Evolutionary conservation across 2,797 vertebrate species (phyloP), one percentile per base, ranked within the genome.

Genomic region (Danio tinwini): DNA sequence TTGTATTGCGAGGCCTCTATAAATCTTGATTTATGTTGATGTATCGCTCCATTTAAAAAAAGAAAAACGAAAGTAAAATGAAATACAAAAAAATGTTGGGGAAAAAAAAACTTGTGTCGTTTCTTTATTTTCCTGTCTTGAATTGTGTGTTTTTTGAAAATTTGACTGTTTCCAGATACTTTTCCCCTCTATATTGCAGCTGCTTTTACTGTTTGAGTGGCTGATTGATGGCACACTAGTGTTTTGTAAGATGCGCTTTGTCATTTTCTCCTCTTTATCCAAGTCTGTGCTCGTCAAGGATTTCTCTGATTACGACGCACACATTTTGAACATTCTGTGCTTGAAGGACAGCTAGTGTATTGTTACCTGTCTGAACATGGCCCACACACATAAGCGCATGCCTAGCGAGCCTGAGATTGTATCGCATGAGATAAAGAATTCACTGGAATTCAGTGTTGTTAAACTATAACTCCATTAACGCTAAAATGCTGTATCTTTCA

Each of bases 1-100:
- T 85, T 93, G 90, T 92, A 86, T 82, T 85, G 86, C 83, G 81
- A 87, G 96, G 96, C 96, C 96, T 90, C 87, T 78, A 81, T 86
- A 65, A 80, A 82, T 85, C 76, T 85, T 63, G 86, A 86, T 89
- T 92, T 91, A 80, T 93, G 89, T 93, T 90, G 89, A 90, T 88
- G 91, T 94, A 92, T 93, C 91, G 91, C 91, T 93, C 89, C 92
- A 92, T 92, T 93, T 29, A 29, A 90, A 89, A 89, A 90, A 83
- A 79, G 74, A 87, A 87, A 88, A 74, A 44, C 45, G 21, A 55
- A 83, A 76, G 58, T 82, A 71, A 81, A 86, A 79, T 76, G 55
- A 82, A 87, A 85, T 86, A 83, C 73, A 85, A 81, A 87, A 87
- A 82, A 78, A 72, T 67, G 42, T 68, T 72, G 80, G 81, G 74